Evolutionary conservation across 1,140 invertebrate genomes (phyloP), one percentile per base, ranked within the genome.

Genomic region (Brachystomella parvula): DNA sequence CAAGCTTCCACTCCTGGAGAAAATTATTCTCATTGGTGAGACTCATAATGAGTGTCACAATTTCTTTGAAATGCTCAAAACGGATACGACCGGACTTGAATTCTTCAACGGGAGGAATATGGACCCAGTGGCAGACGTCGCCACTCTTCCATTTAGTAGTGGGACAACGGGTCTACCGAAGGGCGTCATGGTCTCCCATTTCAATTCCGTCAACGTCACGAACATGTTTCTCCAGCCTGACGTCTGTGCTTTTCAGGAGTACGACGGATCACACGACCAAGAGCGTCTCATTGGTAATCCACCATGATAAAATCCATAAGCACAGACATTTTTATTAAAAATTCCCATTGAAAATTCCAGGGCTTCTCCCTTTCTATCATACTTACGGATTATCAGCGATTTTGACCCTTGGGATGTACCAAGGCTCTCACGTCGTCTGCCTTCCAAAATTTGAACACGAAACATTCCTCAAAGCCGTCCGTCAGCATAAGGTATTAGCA

Each of bases 101-200:
- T 67, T 62, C 58, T 28, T 63, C 28, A 64, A 53, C 15, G 67
- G 67, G 2, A 39, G n/a, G 15, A 56, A 75, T 58, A 72, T 76
- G 47, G 64, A 77, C 57, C 63, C 66, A 15, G 49, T 60, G 60
- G 74, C 77, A 60, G 76, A 79, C 63, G 61, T 76, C 17, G 75
- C 77, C 12, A 65, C 76, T 15, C 65, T 80, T 49, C 78, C 79
- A 17, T 81, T 76, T 74, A 81, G 78, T 35, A 78, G 77, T 67
- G 70, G 75, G 29, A 76, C 75, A 21, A 76, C 75, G 29, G 75
- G 75, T 21, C 63, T 59, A 57, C 90, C 92, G 17, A 95, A 95
- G 82, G 91, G 89, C 31, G 91, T 94, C 0, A 83, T 89, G 78
- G 75, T 92, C 0, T 87, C 87, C 0, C 86, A 94, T 75, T 29